Conservation (phyloP, 2,888 invertebrate genomes). For the Leucoptera coffeella region DNA sequence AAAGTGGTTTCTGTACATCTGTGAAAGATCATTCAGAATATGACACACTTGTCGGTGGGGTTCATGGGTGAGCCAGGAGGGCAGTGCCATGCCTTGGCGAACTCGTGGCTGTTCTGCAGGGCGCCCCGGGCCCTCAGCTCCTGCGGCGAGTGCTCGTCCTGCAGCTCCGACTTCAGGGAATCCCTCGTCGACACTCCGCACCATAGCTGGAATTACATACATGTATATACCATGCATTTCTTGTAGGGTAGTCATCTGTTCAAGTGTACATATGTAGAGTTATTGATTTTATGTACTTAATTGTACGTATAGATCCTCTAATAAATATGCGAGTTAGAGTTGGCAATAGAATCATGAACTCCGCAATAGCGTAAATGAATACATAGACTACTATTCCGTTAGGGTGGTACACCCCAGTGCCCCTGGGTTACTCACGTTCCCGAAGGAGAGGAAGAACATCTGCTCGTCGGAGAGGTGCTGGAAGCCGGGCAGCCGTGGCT, state of each 20-base stretch:
- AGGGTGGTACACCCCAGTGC: no score
- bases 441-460: conserved; percentile 74
- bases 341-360: no score
- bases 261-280: no score
- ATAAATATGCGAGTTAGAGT: no score
- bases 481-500: conserved; percentile 66
- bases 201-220: conserved; percentile 63
- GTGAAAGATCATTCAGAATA: conserved; percentile 21
- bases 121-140: conserved; percentile 62
- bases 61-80: conserved; percentile 48
- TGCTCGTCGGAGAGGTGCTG: conserved; percentile 66
- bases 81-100: conserved; percentile 58
- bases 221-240: no score
- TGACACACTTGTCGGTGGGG: conserved; percentile 37
- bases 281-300: no score
- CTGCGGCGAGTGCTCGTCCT: conserved; percentile 72
- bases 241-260: no score
- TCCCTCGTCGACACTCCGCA: conserved; percentile 68
- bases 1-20: no score
- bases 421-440: conserved; percentile 56
- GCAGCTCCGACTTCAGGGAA: conserved; percentile 57
- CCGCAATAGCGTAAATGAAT: no score
- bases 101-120: conserved; percentile 67
- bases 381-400: no score
- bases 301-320: no score